These are phyloP conservation scores for Gnatocerus cornutus DNA, from an alignment of 2,888 invertebrate genomes.

Conservation along the genomic window DNA sequence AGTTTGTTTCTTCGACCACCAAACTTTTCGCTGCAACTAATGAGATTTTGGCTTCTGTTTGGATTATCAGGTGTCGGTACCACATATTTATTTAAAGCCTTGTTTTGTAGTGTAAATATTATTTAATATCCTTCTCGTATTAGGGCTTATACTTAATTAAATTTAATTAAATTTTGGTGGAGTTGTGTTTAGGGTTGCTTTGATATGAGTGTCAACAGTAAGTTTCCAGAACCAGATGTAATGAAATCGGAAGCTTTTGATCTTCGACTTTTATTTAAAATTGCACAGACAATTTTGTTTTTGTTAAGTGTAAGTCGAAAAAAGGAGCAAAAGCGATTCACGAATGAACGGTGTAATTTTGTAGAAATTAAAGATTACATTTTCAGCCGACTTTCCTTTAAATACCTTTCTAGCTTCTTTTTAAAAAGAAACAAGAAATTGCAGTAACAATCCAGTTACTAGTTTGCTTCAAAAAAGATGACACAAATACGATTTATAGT, in stretches of 20 bases:
- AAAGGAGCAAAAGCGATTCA: background rate
- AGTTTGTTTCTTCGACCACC: conserved; percentile 20
- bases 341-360: no score
- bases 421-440: no score
- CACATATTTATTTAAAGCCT: conserved; percentile 1
- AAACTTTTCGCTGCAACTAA: conserved; percentile 39
- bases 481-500: no score
- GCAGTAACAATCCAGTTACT: no score
- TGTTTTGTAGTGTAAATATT: conserved; percentile 1
- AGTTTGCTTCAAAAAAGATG: no score
- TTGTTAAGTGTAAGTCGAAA: background rate
- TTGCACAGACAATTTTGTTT: background rate
- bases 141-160: background rate
- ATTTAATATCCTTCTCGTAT: background rate
- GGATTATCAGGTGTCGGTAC: conserved; percentile 3
- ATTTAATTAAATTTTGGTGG: conserved; percentile 6
- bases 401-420: no score
- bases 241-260: background rate
- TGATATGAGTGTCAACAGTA: background rate
- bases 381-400: no score
- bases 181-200: background rate
- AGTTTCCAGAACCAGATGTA: background rate
- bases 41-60: conserved; percentile 21
- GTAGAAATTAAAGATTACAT: no score
- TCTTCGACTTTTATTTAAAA: background rate